Conservation (phyloP, 2,797 vertebrate species). For the Chelon auratus region DNA sequence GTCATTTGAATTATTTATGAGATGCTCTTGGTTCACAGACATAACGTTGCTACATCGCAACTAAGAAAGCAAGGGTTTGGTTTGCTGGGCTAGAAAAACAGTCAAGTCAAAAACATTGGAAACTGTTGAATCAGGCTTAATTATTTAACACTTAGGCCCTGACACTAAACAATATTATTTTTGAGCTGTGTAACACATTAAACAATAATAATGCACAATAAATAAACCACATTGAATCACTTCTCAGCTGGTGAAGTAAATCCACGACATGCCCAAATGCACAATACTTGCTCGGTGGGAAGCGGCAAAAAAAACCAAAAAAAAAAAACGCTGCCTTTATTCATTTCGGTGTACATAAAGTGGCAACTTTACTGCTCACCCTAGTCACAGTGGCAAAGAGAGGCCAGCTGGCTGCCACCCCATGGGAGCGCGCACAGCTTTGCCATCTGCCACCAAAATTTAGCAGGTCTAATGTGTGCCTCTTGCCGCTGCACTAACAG, state of each 20-base stretch:
- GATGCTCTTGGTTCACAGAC: constrained; percentile 8
- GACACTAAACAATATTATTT: neutral
- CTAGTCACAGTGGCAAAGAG: constrained; percentile 53
- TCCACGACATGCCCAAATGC: constrained; percentile 2
- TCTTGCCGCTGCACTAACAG: constrained; percentile 66
- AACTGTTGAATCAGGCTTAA: too few species aligned
- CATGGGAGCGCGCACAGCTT: constrained; percentile 73
- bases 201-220: constrained; percentile 6
- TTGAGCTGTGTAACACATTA: neutral
- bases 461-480: constrained; percentile 68
- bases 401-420: constrained; percentile 73
- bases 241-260: neutral
- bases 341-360: constrained; percentile 56
- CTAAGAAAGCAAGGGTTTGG: constrained; percentile 6
- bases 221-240: constrained; percentile 11
- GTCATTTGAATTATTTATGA: constrained; percentile 45
- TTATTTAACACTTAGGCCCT: neutral
- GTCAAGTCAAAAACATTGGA: neutral
- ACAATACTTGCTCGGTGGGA: constrained; percentile 6
- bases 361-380: constrained; percentile 59
- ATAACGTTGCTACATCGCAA: neutral
- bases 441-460: constrained; percentile 78
- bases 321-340: constrained; percentile 21
- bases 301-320: neutral
- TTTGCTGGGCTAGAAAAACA: neutral